These are phyloP conservation scores for Drosophila nasuta DNA, from an alignment of 1,140 invertebrate genomes.

Conservation along the genomic window DNA sequence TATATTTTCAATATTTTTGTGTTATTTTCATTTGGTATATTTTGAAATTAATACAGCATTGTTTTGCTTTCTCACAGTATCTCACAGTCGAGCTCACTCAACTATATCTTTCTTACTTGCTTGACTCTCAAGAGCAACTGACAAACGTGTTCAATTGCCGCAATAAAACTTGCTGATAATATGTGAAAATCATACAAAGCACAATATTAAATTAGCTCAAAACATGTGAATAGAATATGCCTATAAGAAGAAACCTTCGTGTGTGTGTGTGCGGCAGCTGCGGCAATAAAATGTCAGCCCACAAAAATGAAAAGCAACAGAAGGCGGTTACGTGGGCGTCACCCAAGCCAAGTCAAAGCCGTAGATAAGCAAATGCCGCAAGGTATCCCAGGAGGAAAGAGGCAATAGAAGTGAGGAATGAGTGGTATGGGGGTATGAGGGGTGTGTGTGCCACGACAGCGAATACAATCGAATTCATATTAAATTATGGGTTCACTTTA, in stretches of 20 bases:
- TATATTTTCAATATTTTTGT: neutral
- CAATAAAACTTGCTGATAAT: slow-evolving; percentile 83
- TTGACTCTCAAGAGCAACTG: slow-evolving; percentile 41
- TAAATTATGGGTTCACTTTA: slow-evolving; percentile 29
- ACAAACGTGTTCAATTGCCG: slow-evolving; percentile 80
- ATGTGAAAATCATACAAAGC: slow-evolving; percentile 84
- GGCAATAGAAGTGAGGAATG: neutral
- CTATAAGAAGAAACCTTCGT: neutral
- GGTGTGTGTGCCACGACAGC: neutral
- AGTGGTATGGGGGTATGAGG: neutral
- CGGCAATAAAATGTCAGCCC: slow-evolving; percentile 71
- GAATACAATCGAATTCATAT: slow-evolving; percentile 37
- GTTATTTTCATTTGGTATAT: too few relatives aligned
- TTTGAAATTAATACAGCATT: too few relatives aligned
- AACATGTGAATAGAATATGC: slow-evolving; percentile 54
- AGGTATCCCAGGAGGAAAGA: slow-evolving; percentile 37
- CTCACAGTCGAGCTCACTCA: too few relatives aligned
- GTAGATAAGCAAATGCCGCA: slow-evolving; percentile 43
- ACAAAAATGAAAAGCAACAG: slow-evolving; percentile 46
- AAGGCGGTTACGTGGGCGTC: slow-evolving; percentile 25
- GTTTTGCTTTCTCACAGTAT: too few relatives aligned
- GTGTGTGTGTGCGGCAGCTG: slow-evolving; percentile 11
- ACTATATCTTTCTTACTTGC: too few relatives aligned
- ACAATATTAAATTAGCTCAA: slow-evolving; percentile 81
- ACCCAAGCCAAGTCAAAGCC: neutral